Conservation (phyloP, 92 coral and sea anemone species). For the Metridium senile region DNA sequence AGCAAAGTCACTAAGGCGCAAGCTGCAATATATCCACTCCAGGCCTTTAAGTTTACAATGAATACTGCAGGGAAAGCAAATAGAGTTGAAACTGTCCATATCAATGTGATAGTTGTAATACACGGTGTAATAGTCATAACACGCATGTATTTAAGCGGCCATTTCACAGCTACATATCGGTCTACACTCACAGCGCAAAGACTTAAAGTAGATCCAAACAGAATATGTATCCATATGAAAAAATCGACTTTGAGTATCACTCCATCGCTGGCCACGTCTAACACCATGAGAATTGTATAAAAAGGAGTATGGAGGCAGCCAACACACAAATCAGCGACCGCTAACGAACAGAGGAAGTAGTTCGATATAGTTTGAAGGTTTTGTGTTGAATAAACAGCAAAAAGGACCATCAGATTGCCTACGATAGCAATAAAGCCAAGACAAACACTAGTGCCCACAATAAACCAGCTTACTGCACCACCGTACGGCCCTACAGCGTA, state of each 20-base stretch:
- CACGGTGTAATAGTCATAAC: not conserved
- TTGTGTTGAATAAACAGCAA: conserved; percentile 18
- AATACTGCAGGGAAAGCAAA: conserved; percentile 24
- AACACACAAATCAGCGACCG: conserved; percentile 31
- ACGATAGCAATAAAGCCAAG: conserved; percentile 19
- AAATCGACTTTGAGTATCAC: conserved; percentile 14
- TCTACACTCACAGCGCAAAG: conserved; percentile 36
- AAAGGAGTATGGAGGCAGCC: conserved; percentile 29
- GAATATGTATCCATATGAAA: conserved; percentile 23
- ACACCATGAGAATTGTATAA: conserved; percentile 14
- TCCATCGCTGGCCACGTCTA: conserved; percentile 16
- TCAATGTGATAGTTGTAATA: not conserved
- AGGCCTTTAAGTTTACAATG: conserved; percentile 4
- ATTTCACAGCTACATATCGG: conserved; percentile 29
- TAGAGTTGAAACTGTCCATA: conserved; percentile 9
- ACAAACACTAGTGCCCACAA: conserved; percentile 1
- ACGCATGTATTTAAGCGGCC: conserved; percentile 10
- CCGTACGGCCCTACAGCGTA: conserved; percentile 10
- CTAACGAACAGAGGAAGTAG: conserved; percentile 33
- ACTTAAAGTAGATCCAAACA: conserved; percentile 20
- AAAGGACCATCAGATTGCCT: conserved; percentile 31
- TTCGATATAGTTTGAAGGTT: conserved; percentile 27
- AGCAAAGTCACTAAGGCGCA: conserved; percentile 21
- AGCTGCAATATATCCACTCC: conserved; percentile 28
- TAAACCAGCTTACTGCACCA: not conserved